Evolutionary conservation across 1,140 invertebrate species (phyloP).

Genomic region (Sweltsa coloradensis): DNA sequence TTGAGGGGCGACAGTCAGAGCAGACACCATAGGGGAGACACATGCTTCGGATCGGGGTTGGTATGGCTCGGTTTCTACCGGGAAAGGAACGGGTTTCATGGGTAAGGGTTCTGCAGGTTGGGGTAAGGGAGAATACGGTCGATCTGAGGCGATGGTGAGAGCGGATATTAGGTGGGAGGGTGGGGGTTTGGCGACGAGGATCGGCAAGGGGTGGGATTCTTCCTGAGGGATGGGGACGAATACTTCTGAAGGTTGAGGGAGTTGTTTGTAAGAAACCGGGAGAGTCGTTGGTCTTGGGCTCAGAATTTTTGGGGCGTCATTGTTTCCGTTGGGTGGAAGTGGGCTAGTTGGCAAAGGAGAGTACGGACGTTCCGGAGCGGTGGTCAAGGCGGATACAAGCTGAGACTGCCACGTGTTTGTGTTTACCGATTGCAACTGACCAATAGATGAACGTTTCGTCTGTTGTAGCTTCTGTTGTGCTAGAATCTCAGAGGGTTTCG

Average conservation of each 20-base stretch:
- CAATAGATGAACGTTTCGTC: too few species aligned
- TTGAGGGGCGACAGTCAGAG: conserved; percentile 15
- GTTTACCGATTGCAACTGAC: too few species aligned
- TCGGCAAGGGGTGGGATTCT: background rate
- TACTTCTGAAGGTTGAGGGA: too few species aligned
- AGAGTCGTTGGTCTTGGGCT: too few species aligned
- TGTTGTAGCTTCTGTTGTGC: too few species aligned
- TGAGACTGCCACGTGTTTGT: conserved; percentile 30
- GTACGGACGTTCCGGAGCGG: conserved; percentile 48
- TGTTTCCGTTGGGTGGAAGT: too few species aligned
- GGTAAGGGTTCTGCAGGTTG: background rate
- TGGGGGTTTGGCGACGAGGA: background rate
- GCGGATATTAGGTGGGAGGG: conserved; percentile 27
- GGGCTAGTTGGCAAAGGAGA: conserved; percentile 37
- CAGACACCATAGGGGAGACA: conserved; percentile 11
- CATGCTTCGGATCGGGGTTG: background rate
- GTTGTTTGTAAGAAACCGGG: too few species aligned
- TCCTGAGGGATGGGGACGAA: too few species aligned
- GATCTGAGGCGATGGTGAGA: conserved; percentile 32
- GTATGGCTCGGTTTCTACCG: too few species aligned
- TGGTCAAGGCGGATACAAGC: conserved; percentile 51
- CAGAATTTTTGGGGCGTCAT: too few species aligned
- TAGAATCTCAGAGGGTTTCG: too few species aligned
- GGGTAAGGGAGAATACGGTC: conserved; percentile 37
- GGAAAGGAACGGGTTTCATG: background rate